Evolutionary conservation across 2,888 invertebrate genomes (phyloP).

Genomic region (Drosophila merina): DNA sequence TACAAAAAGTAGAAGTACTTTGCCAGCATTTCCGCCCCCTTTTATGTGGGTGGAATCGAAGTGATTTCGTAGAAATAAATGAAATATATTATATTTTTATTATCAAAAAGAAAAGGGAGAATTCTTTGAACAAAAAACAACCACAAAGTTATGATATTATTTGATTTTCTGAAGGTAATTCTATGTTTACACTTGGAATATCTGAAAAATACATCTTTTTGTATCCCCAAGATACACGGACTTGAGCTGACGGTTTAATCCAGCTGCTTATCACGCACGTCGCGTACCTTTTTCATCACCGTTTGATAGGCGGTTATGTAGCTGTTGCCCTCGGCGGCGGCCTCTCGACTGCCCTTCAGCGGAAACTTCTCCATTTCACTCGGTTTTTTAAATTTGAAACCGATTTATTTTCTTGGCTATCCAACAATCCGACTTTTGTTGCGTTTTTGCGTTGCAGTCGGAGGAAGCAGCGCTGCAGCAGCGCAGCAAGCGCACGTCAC

Average conservation of each 20-base stretch:
- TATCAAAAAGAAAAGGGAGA: too few relatives aligned
- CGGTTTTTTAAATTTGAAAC: slow-evolving; percentile 10
- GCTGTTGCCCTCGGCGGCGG: slow-evolving; percentile 84
- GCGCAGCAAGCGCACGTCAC: slow-evolving; percentile 63
- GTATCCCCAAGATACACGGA: not conserved
- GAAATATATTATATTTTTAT: not conserved
- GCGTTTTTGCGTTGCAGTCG: slow-evolving; percentile 61
- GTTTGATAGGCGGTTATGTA: slow-evolving; percentile 86
- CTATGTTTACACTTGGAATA: too few relatives aligned
- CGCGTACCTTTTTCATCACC: slow-evolving; percentile 86
- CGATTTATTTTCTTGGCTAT: not conserved
- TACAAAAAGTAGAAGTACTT: slow-evolving; percentile 1
- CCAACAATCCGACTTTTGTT: slow-evolving; percentile 7
- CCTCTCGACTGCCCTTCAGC: slow-evolving; percentile 86
- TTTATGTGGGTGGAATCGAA: not conserved
- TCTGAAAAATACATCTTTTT: too few relatives aligned
- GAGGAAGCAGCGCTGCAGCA: slow-evolving; percentile 46
- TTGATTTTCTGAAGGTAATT: too few relatives aligned
- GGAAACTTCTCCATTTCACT: slow-evolving; percentile 89
- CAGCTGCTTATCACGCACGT: slow-evolving; percentile 33
- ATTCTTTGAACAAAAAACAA: too few relatives aligned
- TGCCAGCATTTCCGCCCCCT: slow-evolving; percentile 61
- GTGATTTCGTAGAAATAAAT: not conserved
- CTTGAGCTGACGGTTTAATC: slow-evolving; percentile 19
- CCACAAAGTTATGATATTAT: too few relatives aligned